Evolutionary conservation across 2,888 invertebrate species (phyloP).

Genomic region (Baccha elongata): DNA sequence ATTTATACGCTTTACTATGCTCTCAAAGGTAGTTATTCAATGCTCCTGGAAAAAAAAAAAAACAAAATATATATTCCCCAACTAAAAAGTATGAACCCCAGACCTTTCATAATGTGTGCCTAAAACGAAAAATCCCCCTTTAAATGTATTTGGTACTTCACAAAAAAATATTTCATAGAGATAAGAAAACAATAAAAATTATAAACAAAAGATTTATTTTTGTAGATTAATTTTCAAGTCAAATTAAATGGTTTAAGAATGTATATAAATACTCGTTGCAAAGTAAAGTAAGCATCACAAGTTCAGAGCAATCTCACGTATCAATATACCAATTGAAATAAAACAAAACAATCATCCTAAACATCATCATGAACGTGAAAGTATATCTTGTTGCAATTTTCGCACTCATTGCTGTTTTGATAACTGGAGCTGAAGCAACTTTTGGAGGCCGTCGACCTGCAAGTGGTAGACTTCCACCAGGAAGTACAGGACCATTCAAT

Average conservation of each 20-base stretch:
- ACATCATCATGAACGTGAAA: conserved; percentile 10
- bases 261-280: neutral
- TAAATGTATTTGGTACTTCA: neutral
- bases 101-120: too few relatives aligned
- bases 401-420: neutral
- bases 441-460: neutral
- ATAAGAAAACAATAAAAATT: neutral
- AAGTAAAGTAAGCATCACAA: neutral
- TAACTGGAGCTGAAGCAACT: neutral
- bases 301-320: neutral
- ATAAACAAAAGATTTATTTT: neutral
- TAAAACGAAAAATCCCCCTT: too few relatives aligned
- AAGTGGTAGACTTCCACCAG: neutral
- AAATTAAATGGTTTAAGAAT: neutral
- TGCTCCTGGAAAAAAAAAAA: too few relatives aligned
- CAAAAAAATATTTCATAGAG: neutral
- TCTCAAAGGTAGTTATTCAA: too few relatives aligned
- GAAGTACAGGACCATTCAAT: conserved; percentile 12
- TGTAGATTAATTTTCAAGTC: neutral
- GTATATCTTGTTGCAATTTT: neutral
- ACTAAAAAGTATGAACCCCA: too few relatives aligned
- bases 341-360: neutral
- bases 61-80: too few relatives aligned
- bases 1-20: too few relatives aligned
- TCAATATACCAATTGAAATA: neutral